Base-by-base conservation (phyloP, 2,797 vertebrate species). In the Lutjanus argentimaculatus region DNA sequence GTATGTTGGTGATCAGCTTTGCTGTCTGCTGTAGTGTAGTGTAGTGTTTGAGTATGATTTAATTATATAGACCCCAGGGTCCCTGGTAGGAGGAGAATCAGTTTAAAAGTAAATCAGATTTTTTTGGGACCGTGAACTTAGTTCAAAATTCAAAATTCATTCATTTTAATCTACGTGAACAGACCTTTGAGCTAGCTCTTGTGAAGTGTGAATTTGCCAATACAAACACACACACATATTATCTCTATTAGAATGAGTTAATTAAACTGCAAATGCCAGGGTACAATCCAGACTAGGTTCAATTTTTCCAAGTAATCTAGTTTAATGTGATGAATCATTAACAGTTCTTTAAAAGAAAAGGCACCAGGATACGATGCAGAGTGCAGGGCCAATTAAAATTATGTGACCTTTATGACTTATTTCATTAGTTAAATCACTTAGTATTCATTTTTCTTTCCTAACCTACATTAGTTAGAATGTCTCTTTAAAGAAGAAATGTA, bases 361-460 rank as follows among this genome's bases (percentile, higher is more conserved):
- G 2, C 12, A 55, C 21, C n/a, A 13, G n/a, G 5, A 30, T 9
- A 5, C 14, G 9, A 16, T 58, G 8, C 15, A 42, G 59, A 36
- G n/a, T 43, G 14, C 30, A 21, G 36, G 40, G 19, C 8, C 59
- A 43, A 12, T n/a, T 12, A 17, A 12, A 12, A 42, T 61, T 61
- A 62, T 63, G 15, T 59, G 15, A 58, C 56, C 45, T 52, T 64
- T 69, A 49, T 63, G n/a, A 52, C 16, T 72, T 49, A 63, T 74
- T n/a, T 45, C 25, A 63, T 55, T 36, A 22, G 21, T 62, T 16
- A 7, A 57, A 15, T 14, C 30, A 67, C 30, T 42, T 55, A 61
- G 5, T 30, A 52, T 64, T 48, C 9, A 36, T 79, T 75, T 30
- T 14, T 13, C 40, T 45, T 21, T 13, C 36, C 10, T 17, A 25